Evolutionary conservation across 2,113 vertebrate genomes (phyloP).

Genomic region (Calyptommatus sinebrachiatus): DNA sequence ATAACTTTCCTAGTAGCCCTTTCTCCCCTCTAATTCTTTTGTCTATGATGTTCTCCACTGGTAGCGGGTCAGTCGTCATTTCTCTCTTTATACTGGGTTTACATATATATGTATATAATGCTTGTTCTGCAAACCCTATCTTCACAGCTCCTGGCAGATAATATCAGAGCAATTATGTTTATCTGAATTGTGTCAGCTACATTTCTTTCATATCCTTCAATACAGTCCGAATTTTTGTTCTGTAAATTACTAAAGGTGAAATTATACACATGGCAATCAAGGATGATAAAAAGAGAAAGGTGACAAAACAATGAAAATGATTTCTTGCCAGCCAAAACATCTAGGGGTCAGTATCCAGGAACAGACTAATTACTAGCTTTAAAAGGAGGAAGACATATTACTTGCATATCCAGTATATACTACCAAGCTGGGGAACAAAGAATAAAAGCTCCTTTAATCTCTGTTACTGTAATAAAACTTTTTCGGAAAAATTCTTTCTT

Average conservation of each 20-base stretch:
- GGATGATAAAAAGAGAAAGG: slow-evolving; percentile 31
- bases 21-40: too few relatives aligned
- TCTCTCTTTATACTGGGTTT: too few relatives aligned
- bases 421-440: slow-evolving; percentile 16
- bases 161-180: neutral
- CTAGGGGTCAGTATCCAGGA: slow-evolving; percentile 15
- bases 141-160: too few relatives aligned
- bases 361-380: slow-evolving; percentile 28
- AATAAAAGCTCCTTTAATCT: slow-evolving; percentile 36
- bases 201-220: slow-evolving; percentile 15
- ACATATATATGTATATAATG: too few relatives aligned
- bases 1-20: too few relatives aligned
- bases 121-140: too few relatives aligned
- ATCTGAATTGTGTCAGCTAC: neutral
- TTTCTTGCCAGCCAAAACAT: slow-evolving; percentile 20
- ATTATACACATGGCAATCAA: neutral
- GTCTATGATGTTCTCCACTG: too few relatives aligned
- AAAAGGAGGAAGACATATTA: slow-evolving; percentile 22
- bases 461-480: slow-evolving; percentile 17
- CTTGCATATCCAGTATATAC: neutral
- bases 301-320: slow-evolving; percentile 33
- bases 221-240: slow-evolving; percentile 25
- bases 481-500: slow-evolving; percentile 14
- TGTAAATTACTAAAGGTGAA: slow-evolving; percentile 34
- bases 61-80: too few relatives aligned